Evolutionary conservation across 2,797 vertebrate genomes (phyloP), one percentile per base, ranked within the genome.

Genomic region (Momotus momota): DNA sequence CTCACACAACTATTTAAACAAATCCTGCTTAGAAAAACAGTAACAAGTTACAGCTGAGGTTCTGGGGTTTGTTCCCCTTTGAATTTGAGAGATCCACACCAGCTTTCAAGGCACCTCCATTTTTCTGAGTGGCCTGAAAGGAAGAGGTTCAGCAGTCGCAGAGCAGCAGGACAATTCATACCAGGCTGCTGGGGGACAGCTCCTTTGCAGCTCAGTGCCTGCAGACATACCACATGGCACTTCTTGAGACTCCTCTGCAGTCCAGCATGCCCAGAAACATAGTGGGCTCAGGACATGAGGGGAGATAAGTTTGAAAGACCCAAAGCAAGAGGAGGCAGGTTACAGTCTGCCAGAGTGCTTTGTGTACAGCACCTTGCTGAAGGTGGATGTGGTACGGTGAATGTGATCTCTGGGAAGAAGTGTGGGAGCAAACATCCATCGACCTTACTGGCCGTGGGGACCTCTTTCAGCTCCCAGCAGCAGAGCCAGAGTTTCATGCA

Each of bases 381-480:
- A 54, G 21, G 70, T 25, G 41, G 7, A 43, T 29, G 38, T 7
- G 21, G 4, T 16, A 11, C 0, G 1, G 12, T 26, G 19, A 52
- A 33, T 1, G 3, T 26, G 7, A 27, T 27, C 40, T 52, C 57
- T 20, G 46, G 57, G 61, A 64, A 58, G 26, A 41, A 21, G 4
- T 10, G 13, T 16, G 12, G 7, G 54, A 77, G n/a, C 5, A 77
- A 90, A 86, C 10, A 33, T 25, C 12, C 57, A 22, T 17, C 0
- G 0, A 0, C 21, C 2, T 73, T 22, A 43, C 9, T 14, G 46
- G 6, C 27, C 54, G 7, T 4, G 22, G 2, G 29, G 21, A 54
- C 9, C 26, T 6, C 23, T 73, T 86, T 41, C 41, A 69, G 29
- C 29, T 81, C 31, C 18, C 22, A 48, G 29, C 21, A 90, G 4